Percentiles rank a stretch among this genome's conserved stretches.
These are phyloP conservation scores for Spodoptera picta DNA, from an alignment of 2,888 invertebrate genomes.

Conservation along the genomic window DNA sequence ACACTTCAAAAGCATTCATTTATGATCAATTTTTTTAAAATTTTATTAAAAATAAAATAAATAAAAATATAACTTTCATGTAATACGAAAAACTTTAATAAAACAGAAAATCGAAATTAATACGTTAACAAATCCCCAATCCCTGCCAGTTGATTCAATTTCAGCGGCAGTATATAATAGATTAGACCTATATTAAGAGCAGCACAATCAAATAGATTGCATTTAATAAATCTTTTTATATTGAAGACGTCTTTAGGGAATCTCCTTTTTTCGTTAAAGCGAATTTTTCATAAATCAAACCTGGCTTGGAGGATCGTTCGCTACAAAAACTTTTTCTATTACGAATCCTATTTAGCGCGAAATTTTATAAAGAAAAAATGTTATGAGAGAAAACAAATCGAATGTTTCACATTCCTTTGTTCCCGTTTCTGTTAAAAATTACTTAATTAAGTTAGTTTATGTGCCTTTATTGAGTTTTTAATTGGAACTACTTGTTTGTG, in stretches of 20 bases:
- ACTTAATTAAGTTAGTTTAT: conserved; percentile 9
- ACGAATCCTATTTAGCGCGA: conserved; percentile 50
- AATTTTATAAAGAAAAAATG: conserved; percentile 17
- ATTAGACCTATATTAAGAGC: conserved; percentile 7
- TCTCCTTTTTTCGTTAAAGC: conserved; percentile 47
- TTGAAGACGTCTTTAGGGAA: conserved; percentile 51
- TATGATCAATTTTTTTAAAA: too few species aligned
- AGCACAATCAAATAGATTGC: conserved; percentile 39
- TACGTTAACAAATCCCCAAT: background rate
- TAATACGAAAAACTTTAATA: background rate
- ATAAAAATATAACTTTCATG: too few species aligned
- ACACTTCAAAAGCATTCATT: too few species aligned
- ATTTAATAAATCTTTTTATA: conserved; percentile 54
- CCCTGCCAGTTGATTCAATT: conserved; percentile 4
- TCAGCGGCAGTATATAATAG: conserved; percentile 3
- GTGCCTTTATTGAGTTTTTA: conserved; percentile 3
- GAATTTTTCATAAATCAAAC: conserved; percentile 64
- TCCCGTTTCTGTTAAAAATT: conserved; percentile 4
- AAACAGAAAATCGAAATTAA: background rate
- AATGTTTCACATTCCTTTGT: conserved; percentile 19
- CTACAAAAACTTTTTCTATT: conserved; percentile 62
- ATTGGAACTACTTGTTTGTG: background rate
- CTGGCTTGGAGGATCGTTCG: conserved; percentile 30
- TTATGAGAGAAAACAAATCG: conserved; percentile 37
- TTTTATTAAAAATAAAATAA: too few species aligned